These are phyloP conservation scores for Odiellus spinosus DNA, from an alignment of 2,888 invertebrate genomes.

Conservation along the genomic window DNA sequence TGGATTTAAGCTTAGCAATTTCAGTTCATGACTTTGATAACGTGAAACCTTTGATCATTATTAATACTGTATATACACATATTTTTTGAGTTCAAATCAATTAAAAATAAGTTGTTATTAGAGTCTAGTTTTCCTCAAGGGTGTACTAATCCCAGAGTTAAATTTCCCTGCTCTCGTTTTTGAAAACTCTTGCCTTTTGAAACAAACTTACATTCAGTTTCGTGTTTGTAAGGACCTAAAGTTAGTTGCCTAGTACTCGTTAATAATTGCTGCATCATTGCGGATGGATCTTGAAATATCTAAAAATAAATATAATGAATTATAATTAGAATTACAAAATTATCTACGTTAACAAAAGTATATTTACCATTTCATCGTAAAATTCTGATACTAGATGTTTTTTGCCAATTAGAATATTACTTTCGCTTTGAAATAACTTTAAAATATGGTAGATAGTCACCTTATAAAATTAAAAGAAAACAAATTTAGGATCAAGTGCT, in stretches of 20 bases:
- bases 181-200: too few species aligned
- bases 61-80: too few species aligned
- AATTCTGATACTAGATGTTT: conserved; percentile 74
- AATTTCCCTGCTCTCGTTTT: too few species aligned
- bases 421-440: conserved; percentile 72
- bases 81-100: too few species aligned
- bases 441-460: conserved; percentile 87
- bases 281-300: conserved; percentile 35
- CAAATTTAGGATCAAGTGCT: background rate
- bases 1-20: too few species aligned
- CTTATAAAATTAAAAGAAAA: conserved; percentile 37
- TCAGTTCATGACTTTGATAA: too few species aligned
- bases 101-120: too few species aligned
- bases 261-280: conserved; percentile 69
- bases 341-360: background rate
- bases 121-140: too few species aligned
- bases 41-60: too few species aligned
- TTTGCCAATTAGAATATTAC: conserved; percentile 32
- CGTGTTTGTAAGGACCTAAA: conserved; percentile 59
- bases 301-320: conserved; percentile 13
- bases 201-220: conserved; percentile 61
- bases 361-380: conserved; percentile 75
- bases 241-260: conserved; percentile 51
- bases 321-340: conserved; percentile 3
- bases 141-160: too few species aligned